Conservation (phyloP, 2,113 vertebrate species). For the Lathamus discolor region DNA sequence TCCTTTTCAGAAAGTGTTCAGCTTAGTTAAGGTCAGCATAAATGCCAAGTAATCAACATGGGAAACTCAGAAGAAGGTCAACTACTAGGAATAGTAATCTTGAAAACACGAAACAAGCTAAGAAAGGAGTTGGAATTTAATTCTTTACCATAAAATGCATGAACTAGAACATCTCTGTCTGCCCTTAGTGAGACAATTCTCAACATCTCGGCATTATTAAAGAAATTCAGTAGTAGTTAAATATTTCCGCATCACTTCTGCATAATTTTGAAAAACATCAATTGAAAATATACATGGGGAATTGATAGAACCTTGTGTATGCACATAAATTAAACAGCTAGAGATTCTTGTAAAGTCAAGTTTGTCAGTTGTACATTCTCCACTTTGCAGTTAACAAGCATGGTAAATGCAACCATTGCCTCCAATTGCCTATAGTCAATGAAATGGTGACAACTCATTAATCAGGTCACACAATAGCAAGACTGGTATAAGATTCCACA, state of each 20-base stretch:
- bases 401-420: neutral
- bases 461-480: slow-evolving; percentile 14
- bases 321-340: neutral
- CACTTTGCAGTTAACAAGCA: slow-evolving; percentile 19
- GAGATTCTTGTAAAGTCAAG: neutral
- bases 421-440: slow-evolving; percentile 30
- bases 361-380: slow-evolving; percentile 17
- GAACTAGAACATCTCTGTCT: slow-evolving; percentile 9
- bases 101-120: neutral
- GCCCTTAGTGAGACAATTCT: neutral
- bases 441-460: slow-evolving; percentile 50
- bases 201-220: neutral
- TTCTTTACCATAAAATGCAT: slow-evolving; percentile 17
- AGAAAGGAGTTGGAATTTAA: slow-evolving; percentile 23
- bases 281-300: neutral
- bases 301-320: neutral
- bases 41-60: slow-evolving; percentile 46
- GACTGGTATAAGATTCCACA: neutral
- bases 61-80: slow-evolving; percentile 44
- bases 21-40: slow-evolving; percentile 34
- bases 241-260: neutral
- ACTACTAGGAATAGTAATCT: neutral
- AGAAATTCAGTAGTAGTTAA: neutral
- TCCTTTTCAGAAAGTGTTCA: slow-evolving; percentile 23
- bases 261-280: neutral